Base-by-base conservation (phyloP, 1,140 invertebrate genomes). In the Nylanderia fulva region DNA sequence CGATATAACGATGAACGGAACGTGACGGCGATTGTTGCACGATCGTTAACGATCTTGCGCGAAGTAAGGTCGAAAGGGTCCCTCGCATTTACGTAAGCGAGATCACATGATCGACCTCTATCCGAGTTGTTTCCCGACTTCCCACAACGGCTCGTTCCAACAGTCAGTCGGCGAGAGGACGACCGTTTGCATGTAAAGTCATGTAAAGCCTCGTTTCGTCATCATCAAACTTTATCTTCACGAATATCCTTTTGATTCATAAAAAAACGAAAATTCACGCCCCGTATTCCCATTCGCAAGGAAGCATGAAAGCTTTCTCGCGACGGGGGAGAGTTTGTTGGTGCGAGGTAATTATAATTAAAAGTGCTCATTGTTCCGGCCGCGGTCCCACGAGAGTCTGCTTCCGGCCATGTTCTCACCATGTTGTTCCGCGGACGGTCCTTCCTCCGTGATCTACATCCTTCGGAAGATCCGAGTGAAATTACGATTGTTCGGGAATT, bases 291-390 rank as follows among this genome's bases (percentile, higher is more conserved):
- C 52, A 84, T 89, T 85, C 82, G 63, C 85, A 88, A 72, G 90
- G 91, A 91, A 91, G 85, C 89, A 86, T 85, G 66, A 86, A 72
- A 79, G 87, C 88, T 92, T 92, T 91, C 90, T 21, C 76, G 63
- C 84, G 72, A 69, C 82, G 71, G 77, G 87, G 82, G 88, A 91
- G 91, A 92, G 91, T 92, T 93, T 91, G 90, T 91, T 92, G 91
- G 90, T 69, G 89, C 91, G 82, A 88, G 91, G 93, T 93, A 92
- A 93, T 94, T 92, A 91, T 93, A 94, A 94, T 94, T 93, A 94
- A 94, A 93, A 92, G 90, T 88, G 88, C 69, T 87, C 90, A 94
- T 94, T 94, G 93, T 93, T 93, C 88, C 88, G 6, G 66, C 79
- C 64, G 52, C 15, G 42, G 84, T 94, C 92, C 86, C 93, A 92